phyloP scores from a whole-genome alignment of 1,140 invertebrate species.

The Lysiphlebus fabarum region DNA sequence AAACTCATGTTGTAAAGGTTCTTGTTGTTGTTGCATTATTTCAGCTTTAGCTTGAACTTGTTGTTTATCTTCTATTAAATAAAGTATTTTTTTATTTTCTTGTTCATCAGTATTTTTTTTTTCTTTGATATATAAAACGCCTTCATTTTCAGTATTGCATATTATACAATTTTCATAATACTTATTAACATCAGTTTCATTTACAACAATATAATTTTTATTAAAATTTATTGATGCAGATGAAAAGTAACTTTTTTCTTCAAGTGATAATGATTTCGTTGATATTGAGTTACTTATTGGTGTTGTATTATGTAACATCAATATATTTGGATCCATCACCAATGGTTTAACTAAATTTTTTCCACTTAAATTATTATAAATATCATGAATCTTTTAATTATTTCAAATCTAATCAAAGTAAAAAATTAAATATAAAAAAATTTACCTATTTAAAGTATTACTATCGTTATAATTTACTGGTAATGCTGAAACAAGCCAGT shows the following conservation, averaged over 20 bases:
- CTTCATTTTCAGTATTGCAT: conserved; percentile 41
- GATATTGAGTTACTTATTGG: conserved; percentile 59
- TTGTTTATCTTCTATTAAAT: conserved; percentile 2
- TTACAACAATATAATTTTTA: conserved; percentile 32
- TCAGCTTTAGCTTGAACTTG: conserved; percentile 1
- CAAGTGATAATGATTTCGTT: conserved; percentile 21
- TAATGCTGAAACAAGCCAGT: conserved; percentile 64
- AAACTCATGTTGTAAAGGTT: conserved; percentile 37
- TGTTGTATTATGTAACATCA: conserved; percentile 63
- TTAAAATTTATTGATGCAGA: conserved; percentile 33
- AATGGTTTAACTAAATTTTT: conserved; percentile 68
- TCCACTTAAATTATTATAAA: conserved; percentile 58
- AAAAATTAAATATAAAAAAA: not conserved
- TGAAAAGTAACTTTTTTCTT: conserved; percentile 31
- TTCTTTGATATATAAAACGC: conserved; percentile 32
- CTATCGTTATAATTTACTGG: conserved; percentile 51
- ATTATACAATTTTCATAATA: conserved; percentile 34
- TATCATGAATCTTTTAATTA: conserved; percentile 11
- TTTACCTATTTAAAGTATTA: conserved; percentile 49
- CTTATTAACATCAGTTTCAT: conserved; percentile 27
- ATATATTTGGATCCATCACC: conserved; percentile 77
- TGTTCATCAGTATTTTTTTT: conserved; percentile 14
- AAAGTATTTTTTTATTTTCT: conserved; percentile 10
- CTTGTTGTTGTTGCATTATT: too few relatives aligned
- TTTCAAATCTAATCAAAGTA: too few relatives aligned